Percentiles rank a stretch among this genome's conserved stretches.
Conservation (phyloP, 2,113 vertebrate genomes). For the Columba janthina region DNA sequence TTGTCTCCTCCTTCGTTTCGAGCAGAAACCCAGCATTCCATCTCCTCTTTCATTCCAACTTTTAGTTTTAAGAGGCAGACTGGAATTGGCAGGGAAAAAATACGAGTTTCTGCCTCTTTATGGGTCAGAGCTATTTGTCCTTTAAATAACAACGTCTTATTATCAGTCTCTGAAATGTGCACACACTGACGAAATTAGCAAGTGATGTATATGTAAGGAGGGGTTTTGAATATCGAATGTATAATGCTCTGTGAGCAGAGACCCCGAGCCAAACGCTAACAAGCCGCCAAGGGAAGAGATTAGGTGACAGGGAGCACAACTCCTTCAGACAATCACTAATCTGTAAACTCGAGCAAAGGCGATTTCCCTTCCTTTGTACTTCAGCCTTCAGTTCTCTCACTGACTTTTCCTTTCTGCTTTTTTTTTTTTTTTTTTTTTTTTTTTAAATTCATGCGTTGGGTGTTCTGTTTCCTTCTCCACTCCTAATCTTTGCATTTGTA, state of each 20-base stretch:
- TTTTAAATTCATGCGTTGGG: background rate
- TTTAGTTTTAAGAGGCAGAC: slow-evolving; percentile 32
- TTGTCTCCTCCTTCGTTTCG: slow-evolving; percentile 10
- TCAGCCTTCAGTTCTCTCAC: slow-evolving; percentile 12
- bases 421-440: background rate
- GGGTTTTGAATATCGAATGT: slow-evolving; percentile 90
- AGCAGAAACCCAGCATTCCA: background rate
- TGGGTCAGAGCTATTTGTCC: slow-evolving; percentile 80
- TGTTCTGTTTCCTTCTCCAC: background rate
- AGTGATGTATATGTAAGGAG: slow-evolving; percentile 87
- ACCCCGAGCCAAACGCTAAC: slow-evolving; percentile 88
- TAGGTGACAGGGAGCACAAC: slow-evolving; percentile 75
- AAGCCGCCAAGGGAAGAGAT: slow-evolving; percentile 96
- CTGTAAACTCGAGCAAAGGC: slow-evolving; percentile 75
- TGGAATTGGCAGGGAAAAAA: slow-evolving; percentile 11
- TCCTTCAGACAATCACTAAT: slow-evolving; percentile 78
- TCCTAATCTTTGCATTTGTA: background rate
- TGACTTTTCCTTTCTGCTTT: background rate
- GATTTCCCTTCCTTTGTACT: slow-evolving; percentile 66
- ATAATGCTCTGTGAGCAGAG: slow-evolving; percentile 77
- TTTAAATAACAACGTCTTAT: slow-evolving; percentile 70
- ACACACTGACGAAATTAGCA: slow-evolving; percentile 86
- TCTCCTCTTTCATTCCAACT: background rate
- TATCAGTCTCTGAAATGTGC: slow-evolving; percentile 77
- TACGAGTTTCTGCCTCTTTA: background rate